Conservation (phyloP, 2,113 vertebrate species). For the Seriola quinqueradiata region DNA sequence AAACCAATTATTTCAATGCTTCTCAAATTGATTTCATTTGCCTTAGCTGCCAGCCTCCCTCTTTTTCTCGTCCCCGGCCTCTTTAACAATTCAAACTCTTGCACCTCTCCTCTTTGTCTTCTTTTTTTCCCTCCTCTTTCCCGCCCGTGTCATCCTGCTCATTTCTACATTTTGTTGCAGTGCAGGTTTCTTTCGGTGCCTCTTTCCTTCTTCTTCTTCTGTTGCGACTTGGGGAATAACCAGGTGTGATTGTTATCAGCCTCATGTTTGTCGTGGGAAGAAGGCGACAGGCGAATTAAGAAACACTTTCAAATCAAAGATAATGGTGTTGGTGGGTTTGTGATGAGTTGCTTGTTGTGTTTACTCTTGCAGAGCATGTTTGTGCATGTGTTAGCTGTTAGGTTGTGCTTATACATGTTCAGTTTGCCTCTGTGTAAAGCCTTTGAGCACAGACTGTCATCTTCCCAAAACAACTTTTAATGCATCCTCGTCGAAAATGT, state of each 20-base stretch:
- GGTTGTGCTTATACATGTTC: too few species aligned
- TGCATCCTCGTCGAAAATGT: too few species aligned
- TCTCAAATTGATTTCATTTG: slow-evolving; percentile 84
- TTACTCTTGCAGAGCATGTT: slow-evolving; percentile 84
- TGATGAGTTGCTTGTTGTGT: slow-evolving; percentile 63
- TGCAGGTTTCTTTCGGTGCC: slow-evolving; percentile 3
- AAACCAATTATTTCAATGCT: slow-evolving; percentile 81
- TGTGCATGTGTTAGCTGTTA: neutral
- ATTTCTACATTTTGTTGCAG: slow-evolving; percentile 1
- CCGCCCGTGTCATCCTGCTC: neutral
- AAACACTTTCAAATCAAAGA: slow-evolving; percentile 67
- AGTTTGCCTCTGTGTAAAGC: too few species aligned
- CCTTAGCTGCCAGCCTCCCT: slow-evolving; percentile 46
- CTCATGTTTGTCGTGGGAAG: slow-evolving; percentile 48
- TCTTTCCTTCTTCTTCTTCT: slow-evolving; percentile 18
- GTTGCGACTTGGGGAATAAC: neutral
- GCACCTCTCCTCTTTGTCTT: slow-evolving; percentile 9
- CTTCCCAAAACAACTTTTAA: too few species aligned
- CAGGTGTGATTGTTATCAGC: slow-evolving; percentile 49
- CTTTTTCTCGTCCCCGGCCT: slow-evolving; percentile 14
- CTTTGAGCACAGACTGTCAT: too few species aligned
- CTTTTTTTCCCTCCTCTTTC: neutral
- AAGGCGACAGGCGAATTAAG: slow-evolving; percentile 58
- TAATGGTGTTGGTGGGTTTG: slow-evolving; percentile 34
- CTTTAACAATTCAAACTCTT: slow-evolving; percentile 50